Conservation (phyloP, 2,797 vertebrate genomes). For the Sebastes vulpes region DNA sequence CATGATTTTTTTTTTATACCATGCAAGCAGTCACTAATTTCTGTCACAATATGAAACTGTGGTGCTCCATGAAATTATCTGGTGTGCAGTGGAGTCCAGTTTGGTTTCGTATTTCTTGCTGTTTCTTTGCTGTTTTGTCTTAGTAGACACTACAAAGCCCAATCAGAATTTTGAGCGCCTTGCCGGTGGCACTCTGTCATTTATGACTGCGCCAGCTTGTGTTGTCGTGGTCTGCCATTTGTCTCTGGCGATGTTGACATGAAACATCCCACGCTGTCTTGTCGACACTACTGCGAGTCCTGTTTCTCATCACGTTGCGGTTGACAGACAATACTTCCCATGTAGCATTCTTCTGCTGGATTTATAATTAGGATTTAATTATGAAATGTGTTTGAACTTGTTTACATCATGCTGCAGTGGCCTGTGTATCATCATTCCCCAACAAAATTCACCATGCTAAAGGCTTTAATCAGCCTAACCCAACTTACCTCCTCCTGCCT, state of each 20-base stretch:
- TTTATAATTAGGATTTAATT: slow-evolving; percentile 24
- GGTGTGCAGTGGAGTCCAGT: neutral
- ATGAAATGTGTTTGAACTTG: slow-evolving; percentile 11
- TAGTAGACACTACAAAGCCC: slow-evolving; percentile 11
- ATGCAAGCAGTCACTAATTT: neutral
- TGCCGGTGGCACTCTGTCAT: slow-evolving; percentile 42
- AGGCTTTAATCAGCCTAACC: neutral
- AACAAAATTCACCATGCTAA: neutral
- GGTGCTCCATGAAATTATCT: neutral
- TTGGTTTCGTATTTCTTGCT: neutral
- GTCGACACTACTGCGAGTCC: slow-evolving; percentile 23
- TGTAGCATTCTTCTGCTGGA: neutral
- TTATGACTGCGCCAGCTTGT: slow-evolving; percentile 59
- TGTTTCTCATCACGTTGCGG: slow-evolving; percentile 3
- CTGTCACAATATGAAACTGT: neutral
- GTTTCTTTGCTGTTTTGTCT: slow-evolving; percentile 14
- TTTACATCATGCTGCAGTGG: neutral
- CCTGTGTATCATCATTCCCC: neutral
- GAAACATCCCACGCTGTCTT: slow-evolving; percentile 44
- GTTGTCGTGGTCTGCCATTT: slow-evolving; percentile 48
- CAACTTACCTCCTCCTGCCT: no score
- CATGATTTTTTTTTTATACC: neutral
- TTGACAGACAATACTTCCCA: slow-evolving; percentile 11
- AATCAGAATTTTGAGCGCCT: slow-evolving; percentile 27
- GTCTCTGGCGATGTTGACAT: slow-evolving; percentile 41